Conservation (phyloP, 1,140 invertebrate genomes). For the Bombyx mori region ASM3026992v2 NC_085114.1:4784001-4784500, state of each 20-base stretch:
- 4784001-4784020: too few species aligned
- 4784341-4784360: slow-evolving; percentile 69
- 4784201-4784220: slow-evolving; percentile 45
- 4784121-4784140: too few species aligned
- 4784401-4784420: too few species aligned
- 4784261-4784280: slow-evolving; percentile 54
- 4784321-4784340: slow-evolving; percentile 71
- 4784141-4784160: neutral
- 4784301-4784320: slow-evolving; percentile 69
- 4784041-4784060: too few species aligned
- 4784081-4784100: too few species aligned
- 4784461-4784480: too few species aligned
- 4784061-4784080: too few species aligned
- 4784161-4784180: neutral
- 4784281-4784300: slow-evolving; percentile 68
- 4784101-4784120: too few species aligned
- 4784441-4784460: too few species aligned
- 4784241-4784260: slow-evolving; percentile 59
- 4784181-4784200: slow-evolving; percentile 17
- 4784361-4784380: slow-evolving; percentile 51
- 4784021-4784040: too few species aligned
- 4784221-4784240: slow-evolving; percentile 53
- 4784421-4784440: too few species aligned
- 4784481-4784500: too few species aligned
- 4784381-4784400: slow-evolving; percentile 14